Evolutionary conservation across 2,113 vertebrate species (phyloP).

Genomic region (Pelvicachromis taeniatus): DNA sequence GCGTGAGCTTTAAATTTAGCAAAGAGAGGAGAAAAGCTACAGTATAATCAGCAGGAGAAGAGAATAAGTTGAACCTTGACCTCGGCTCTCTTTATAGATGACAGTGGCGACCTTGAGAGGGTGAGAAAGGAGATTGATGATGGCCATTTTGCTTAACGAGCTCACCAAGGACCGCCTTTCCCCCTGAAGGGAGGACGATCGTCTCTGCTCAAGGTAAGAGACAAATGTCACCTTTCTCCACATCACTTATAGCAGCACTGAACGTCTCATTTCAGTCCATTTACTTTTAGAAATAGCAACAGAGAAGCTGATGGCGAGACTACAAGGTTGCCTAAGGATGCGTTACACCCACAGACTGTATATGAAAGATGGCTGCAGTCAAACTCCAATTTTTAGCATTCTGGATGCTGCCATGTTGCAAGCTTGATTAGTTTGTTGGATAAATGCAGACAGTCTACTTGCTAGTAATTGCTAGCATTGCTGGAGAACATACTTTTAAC

Average conservation of each 20-base stretch:
- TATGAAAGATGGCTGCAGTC: neutral
- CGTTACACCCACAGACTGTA: neutral
- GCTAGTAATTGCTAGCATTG: accelerated
- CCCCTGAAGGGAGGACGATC: neutral
- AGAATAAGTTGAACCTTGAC: conserved; percentile 49
- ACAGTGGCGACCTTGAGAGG: conserved; percentile 45
- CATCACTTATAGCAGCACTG: neutral
- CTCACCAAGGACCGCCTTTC: neutral
- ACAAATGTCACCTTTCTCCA: neutral
- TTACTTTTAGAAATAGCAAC: conserved; percentile 5
- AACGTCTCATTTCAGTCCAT: neutral
- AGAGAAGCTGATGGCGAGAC: neutral
- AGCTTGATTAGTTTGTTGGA: neutral
- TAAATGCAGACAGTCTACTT: neutral
- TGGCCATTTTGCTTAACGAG: conserved; percentile 48
- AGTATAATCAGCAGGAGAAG: conserved; percentile 43
- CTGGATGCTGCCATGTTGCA: neutral
- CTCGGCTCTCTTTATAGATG: conserved; percentile 43
- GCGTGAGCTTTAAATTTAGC: conserved; percentile 47
- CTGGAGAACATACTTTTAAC: neutral
- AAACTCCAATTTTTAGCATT: neutral
- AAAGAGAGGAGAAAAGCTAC: conserved; percentile 9
- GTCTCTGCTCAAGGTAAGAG: conserved; percentile 4
- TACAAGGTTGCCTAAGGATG: neutral
- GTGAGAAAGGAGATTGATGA: conserved; percentile 47